phyloP scores from a whole-genome alignment of 1,140 invertebrate species.

The Copidosoma floridanum region DNA sequence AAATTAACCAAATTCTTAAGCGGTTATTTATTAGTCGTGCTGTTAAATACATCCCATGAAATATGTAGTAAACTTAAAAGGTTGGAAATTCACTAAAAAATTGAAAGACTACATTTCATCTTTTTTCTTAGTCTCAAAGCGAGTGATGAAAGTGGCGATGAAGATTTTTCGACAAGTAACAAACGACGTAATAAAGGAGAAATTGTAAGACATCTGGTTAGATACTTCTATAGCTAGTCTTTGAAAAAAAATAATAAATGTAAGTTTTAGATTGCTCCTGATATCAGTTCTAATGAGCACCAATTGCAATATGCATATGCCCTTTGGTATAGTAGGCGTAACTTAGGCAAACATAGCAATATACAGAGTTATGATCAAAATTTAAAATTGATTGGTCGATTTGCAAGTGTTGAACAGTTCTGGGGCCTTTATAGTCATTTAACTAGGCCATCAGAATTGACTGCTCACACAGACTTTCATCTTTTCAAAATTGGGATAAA shows the following conservation, averaged over 20 bases:
- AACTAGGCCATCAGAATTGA: slow-evolving; percentile 82
- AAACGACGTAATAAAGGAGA: slow-evolving; percentile 49
- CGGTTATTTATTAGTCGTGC: slow-evolving; percentile 18
- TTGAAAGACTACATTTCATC: no score
- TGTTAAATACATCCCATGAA: slow-evolving; percentile 10
- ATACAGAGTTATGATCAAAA: slow-evolving; percentile 72
- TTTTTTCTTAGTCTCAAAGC: slow-evolving; percentile 57
- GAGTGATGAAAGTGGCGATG: slow-evolving; percentile 61
- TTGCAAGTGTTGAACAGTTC: slow-evolving; percentile 93
- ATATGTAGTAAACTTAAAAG: not conserved
- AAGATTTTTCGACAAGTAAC: slow-evolving; percentile 55
- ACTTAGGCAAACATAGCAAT: slow-evolving; percentile 65
- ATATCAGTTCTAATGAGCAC: slow-evolving; percentile 76
- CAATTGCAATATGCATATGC: slow-evolving; percentile 86
- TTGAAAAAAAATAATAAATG: no score
- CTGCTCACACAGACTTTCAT: slow-evolving; percentile 91
- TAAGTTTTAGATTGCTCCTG: slow-evolving; percentile 56
- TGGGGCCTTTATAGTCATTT: slow-evolving; percentile 94
- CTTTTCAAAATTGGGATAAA: slow-evolving; percentile 98
- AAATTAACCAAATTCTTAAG: not conserved
- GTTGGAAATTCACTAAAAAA: no score
- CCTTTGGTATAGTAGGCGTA: slow-evolving; percentile 83
- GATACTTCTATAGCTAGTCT: no score
- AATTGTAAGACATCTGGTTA: slow-evolving; percentile 50
- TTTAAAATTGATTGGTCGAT: slow-evolving; percentile 75